A percentile compares a stretch with the other conserved stretches of the same genome.
phyloP scores from a whole-genome alignment of 2,797 vertebrate species.

The Iguana delicatissima region DNA sequence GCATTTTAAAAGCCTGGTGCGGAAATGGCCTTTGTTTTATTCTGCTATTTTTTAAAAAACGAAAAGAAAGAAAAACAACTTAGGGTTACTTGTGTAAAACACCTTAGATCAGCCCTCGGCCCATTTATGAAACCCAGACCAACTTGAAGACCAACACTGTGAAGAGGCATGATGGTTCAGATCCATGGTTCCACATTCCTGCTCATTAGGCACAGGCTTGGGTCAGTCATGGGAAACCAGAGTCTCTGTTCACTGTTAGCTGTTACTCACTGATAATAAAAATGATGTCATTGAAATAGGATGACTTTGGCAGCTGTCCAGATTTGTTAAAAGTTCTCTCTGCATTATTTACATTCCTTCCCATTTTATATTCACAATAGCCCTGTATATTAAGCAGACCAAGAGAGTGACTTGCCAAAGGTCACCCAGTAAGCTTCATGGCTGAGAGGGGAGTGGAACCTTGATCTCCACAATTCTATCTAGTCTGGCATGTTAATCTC shows the following conservation, averaged over 20 bases:
- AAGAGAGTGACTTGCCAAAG: too few species aligned
- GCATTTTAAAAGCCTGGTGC: too few species aligned
- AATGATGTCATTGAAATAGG: background rate
- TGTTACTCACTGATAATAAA: background rate
- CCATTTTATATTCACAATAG: too few species aligned
- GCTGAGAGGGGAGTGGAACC: too few species aligned
- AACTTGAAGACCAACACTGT: background rate
- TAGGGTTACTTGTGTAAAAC: background rate
- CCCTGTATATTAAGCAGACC: too few species aligned
- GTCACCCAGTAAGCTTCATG: too few species aligned
- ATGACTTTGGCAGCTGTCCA: background rate
- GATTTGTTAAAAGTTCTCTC: background rate
- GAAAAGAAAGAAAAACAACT: background rate
- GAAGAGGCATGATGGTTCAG: background rate
- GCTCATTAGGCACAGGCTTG: background rate
- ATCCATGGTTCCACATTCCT: background rate
- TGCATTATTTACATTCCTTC: background rate
- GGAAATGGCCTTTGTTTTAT: too few species aligned
- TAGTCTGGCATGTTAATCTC: too few species aligned
- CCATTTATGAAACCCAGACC: background rate
- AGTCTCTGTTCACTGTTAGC: background rate
- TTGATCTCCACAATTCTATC: too few species aligned
- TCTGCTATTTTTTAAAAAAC: background rate
- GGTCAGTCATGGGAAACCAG: background rate
- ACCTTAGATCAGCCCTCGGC: background rate